A percentile compares a stretch with the other conserved stretches of the same genome.
Evolutionary conservation across 2,797 vertebrate species (phyloP).

Genomic region (Echiichthys vipera): DNA sequence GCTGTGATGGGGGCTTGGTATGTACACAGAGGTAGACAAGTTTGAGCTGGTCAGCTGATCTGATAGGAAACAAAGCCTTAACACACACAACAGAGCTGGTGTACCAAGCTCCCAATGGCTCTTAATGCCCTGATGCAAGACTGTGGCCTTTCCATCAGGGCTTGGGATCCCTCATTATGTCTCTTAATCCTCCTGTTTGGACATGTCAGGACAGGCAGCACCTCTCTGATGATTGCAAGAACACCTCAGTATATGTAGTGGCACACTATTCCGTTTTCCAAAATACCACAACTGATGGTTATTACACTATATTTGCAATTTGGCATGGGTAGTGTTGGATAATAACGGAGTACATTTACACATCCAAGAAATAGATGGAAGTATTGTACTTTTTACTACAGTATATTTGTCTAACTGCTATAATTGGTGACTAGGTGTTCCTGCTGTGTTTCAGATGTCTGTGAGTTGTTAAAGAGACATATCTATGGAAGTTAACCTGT

Average conservation of each 20-base stretch:
- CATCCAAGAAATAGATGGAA: no score
- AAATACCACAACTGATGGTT: neutral
- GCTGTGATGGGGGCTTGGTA: no score
- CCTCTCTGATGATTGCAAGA: neutral
- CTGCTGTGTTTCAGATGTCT: no score
- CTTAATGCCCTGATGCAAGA: neutral
- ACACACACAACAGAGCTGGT: neutral
- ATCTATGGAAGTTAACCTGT: no score
- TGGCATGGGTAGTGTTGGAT: no score
- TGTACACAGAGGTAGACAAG: no score
- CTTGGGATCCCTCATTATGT: neutral
- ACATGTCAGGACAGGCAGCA: slow-evolving; percentile 9
- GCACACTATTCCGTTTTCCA: neutral
- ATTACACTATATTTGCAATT: no score
- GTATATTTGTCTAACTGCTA: no score
- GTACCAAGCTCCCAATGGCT: neutral
- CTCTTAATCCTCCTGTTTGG: neutral
- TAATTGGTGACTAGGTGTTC: no score
- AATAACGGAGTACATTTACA: no score
- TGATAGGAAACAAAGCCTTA: neutral
- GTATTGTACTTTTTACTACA: neutral
- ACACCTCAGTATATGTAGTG: neutral
- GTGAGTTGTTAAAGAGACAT: no score
- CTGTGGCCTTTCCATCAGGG: neutral
- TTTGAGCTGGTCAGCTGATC: neutral